Percentiles rank a stretch among this genome's conserved stretches.
Evolutionary conservation across 2,797 vertebrate genomes (phyloP).

Genomic region (Darevskia mixta): DNA sequence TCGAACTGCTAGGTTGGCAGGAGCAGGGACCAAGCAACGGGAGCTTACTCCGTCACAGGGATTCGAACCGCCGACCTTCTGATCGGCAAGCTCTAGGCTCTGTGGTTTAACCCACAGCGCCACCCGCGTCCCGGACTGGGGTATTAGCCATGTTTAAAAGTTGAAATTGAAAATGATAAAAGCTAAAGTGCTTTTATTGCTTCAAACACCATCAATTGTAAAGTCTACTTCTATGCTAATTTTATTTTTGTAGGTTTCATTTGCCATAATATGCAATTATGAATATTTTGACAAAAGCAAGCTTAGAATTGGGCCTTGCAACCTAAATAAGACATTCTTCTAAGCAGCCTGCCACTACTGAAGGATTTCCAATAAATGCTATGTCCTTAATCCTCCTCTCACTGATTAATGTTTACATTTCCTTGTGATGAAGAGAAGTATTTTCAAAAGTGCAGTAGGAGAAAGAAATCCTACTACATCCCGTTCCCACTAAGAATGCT

Average conservation of each 20-base stretch:
- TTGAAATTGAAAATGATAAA: background rate
- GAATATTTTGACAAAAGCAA: accelerated
- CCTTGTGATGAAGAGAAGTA: constrained; percentile 48
- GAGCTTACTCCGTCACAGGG: too few relatives aligned
- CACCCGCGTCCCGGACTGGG: too few relatives aligned
- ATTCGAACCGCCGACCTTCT: too few relatives aligned
- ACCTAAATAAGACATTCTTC: constrained; percentile 4
- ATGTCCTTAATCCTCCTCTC: constrained; percentile 45
- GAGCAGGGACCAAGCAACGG: too few relatives aligned
- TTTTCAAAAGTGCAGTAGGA: constrained; percentile 56
- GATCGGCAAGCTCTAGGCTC: too few relatives aligned
- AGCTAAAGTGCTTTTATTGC: background rate
- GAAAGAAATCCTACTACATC: background rate
- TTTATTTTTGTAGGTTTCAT: background rate
- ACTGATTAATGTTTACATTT: constrained; percentile 67
- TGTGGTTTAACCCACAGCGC: too few relatives aligned
- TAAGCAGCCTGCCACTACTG: constrained; percentile 49
- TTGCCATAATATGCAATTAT: background rate
- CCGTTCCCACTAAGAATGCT: background rate
- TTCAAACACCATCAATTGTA: background rate
- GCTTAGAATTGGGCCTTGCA: constrained; percentile 21
- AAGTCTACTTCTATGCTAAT: background rate
- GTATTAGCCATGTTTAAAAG: background rate
- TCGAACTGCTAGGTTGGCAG: too few relatives aligned
- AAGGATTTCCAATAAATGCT: constrained; percentile 69